Conservation (phyloP, 2,113 vertebrate genomes). For the Elephantulus edwardii region DNA sequence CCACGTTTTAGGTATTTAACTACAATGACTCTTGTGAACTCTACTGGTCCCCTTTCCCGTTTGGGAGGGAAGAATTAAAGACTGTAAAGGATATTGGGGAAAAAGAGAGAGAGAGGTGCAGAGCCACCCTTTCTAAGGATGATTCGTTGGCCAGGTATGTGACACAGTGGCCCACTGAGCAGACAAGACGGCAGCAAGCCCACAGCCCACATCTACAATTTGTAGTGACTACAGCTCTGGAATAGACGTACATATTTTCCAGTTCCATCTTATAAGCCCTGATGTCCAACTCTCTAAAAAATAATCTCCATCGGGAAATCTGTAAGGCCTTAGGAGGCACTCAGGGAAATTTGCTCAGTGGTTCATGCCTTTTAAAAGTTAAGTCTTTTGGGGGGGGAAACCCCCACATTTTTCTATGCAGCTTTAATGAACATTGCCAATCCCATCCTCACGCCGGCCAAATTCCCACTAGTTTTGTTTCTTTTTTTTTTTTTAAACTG, state of each 20-base stretch:
- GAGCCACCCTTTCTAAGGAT: constrained; percentile 20
- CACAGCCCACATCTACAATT: neutral
- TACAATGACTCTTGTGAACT: constrained; percentile 33
- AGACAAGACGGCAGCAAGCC: constrained; percentile 33
- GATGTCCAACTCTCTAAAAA: constrained; percentile 16
- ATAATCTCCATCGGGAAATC: neutral
- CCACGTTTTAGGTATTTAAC: constrained; percentile 50
- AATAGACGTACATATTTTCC: neutral
- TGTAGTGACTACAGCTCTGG: rapidly evolving
- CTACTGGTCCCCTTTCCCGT: constrained; percentile 39
- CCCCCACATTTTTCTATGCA: constrained; percentile 15
- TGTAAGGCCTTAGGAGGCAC: neutral
- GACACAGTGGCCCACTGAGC: constrained; percentile 7
- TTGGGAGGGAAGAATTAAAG: constrained; percentile 22
- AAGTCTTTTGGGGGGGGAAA: constrained; percentile 52
- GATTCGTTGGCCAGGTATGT: neutral
- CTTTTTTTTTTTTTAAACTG: neutral
- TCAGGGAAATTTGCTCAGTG: neutral
- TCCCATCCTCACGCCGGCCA: constrained; percentile 16
- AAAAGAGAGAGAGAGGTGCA: constrained; percentile 34
- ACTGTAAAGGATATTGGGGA: constrained; percentile 45
- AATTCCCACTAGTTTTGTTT: constrained; percentile 20
- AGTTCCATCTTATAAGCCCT: neutral
- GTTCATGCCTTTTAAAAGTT: constrained; percentile 53
- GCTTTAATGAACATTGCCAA: constrained; percentile 56